Base-by-base conservation (phyloP, 2,797 vertebrate species). In the Melanotaenia nigrans region DNA sequence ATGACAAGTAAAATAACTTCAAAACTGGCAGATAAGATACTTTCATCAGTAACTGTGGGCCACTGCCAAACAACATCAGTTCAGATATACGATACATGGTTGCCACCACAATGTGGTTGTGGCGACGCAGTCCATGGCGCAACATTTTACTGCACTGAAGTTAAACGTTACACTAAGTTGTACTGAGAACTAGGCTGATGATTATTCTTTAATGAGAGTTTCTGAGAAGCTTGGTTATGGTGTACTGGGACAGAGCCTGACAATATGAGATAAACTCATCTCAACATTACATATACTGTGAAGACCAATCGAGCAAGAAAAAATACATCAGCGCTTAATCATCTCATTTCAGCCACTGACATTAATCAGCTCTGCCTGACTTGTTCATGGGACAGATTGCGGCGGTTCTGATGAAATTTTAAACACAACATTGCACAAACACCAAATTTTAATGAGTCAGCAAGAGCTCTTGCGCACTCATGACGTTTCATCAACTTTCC, bases 361-460 rank as follows among this genome's bases (percentile, higher is more conserved):
- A 81, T 86, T 82, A 88, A 87, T 86, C 61, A 42, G 56, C 68
- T 87, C 68, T 66, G 81, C 63, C 69, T 64, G 73, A 78, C 65
- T 79, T 56, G 63, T 87, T 71, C 24, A 65, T 24, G 12, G 60
- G 61, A 73, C 69, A 61, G 45, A 69, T 55, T 20, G 45, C 10
- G 16, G 66, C 40, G 62, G 35, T 60, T 68, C 56, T 66, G 79
- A 86, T 86, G 62, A 80, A 74, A 82, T 70, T 71, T 75, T 74
- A 84, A 89, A 78, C 65, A 66, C 67, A 78, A 72, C 49, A 20
- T 75, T 82, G 79, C 68, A 76, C 57, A 68, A 71, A 89, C 84
- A 78, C 65, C 53, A 82, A 69, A 85, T 86, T 80, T 85, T 35
- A 75, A 49, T 55, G 77, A 89, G 79, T 91, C 85, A 88, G 86